Conservation (phyloP, 1,140 invertebrate genomes). For the Trigoniulus corallinus region DNA sequence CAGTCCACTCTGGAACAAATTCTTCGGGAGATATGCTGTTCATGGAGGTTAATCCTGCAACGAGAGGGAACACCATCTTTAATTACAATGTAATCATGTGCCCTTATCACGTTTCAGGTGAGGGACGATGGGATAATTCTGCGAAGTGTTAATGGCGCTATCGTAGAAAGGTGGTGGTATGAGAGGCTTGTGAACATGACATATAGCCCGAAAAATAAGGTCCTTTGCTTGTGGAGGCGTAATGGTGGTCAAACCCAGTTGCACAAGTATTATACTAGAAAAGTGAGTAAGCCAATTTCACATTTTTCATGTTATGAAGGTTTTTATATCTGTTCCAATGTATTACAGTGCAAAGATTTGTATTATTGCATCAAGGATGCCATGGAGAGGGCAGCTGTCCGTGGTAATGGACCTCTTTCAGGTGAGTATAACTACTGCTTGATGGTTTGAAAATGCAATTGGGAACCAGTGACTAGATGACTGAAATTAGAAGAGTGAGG, state of each 20-base stretch:
- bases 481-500: no score
- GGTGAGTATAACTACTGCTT: slow-evolving; percentile 24
- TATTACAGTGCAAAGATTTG: slow-evolving; percentile 91
- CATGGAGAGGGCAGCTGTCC: slow-evolving; percentile 86
- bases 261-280: slow-evolving; percentile 98
- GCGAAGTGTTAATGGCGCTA: slow-evolving; percentile 78
- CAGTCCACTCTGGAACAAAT: slow-evolving; percentile 85
- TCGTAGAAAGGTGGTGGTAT: slow-evolving; percentile 97
- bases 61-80: not conserved
- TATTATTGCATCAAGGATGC: slow-evolving; percentile 98
- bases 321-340: slow-evolving; percentile 11
- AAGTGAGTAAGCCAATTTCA: slow-evolving; percentile 39
- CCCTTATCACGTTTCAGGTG: slow-evolving; percentile 28
- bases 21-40: slow-evolving; percentile 82
- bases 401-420: slow-evolving; percentile 52
- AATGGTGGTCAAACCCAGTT: slow-evolving; percentile 81
- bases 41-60: slow-evolving; percentile 51
- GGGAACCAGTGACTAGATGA: no score
- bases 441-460: no score
- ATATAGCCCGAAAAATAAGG: slow-evolving; percentile 93
- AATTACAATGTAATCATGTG: not conserved
- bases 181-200: slow-evolving; percentile 98
- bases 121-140: slow-evolving; percentile 93
- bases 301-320: not conserved
- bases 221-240: slow-evolving; percentile 86